Base-by-base conservation (phyloP, 2,888 invertebrate species). In the Steinernema carpocapsae region DNA sequence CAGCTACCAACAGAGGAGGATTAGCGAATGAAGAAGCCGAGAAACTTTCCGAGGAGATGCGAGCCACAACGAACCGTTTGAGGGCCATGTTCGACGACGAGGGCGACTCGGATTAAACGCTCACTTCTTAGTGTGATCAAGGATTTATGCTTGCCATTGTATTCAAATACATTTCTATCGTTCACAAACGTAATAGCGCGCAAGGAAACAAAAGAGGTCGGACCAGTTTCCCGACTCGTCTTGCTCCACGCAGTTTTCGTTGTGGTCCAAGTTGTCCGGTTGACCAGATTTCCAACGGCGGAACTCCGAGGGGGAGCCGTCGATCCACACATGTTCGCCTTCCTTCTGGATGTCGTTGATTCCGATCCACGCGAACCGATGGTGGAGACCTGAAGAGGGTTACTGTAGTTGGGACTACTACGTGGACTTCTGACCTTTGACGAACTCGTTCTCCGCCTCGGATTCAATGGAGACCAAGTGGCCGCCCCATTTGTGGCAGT, bases 291-390 rank as follows among this genome's bases (percentile, higher is more conserved):
- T 19, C 77, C 32, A 70, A 29, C 76, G 19, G 52, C 72, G 43
- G 64, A 52, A 14, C 42, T 42, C 10, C 48, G 46, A 75, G 24
- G 7, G 22, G 0, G 72, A 75, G 45, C 77, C 73, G 64, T 80
- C 80, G 7, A 76, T 59, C 56, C 80, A 79, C 22, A 76, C 74
- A 76, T 80, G 79, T 17, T 74, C 73, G 22, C 78, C 78, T 70
- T 83, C 83, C 51, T 78, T 78, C 74, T 83, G 83, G 14, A 83
- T 77, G 70, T 83, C 83, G 51, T 83, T 83, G 12, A 79, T 56
- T 0, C 78, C 79, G 51, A 82, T 78, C 83, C 83, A 83, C 3
- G 78, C 80, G 0, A 77, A 48, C 71, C 77, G 75, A 10, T 59
- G 48, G 17, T 72, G 32, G 12, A 78, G 45, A 43, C 29, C 71